Base-by-base conservation (phyloP, 2,113 vertebrate genomes). In the Artemisiospiza belli region DNA sequence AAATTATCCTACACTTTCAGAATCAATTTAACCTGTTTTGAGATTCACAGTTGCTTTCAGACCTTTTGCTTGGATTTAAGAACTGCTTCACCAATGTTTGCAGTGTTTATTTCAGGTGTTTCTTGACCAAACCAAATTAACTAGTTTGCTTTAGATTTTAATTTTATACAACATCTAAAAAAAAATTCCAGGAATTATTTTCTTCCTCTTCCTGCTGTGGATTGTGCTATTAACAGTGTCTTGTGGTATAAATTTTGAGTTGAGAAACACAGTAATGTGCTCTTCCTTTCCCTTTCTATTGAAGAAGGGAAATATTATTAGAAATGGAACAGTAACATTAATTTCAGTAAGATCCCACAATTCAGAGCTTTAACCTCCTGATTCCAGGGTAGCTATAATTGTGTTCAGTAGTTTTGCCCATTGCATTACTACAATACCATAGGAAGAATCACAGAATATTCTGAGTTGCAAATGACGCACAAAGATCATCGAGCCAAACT, bases 111-210 rank as follows among this genome's bases (percentile, higher is more conserved):
- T 80, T 69, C 39, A 66, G 35, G 33, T 83, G 30, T 80, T 89
- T 46, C 27, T 55, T 61, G 15, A 59, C 14, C 41, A 75, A 68
- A 87, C 21, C n/a, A 92, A 93, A 67, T 66, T 61, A 25, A 73
- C 33, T 78, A 41, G 39, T 43, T 92, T 59, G 20, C 57, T 92
- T 96, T 73, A 44, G 39, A 79, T 77, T 77, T 90, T 91, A 84
- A 68, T 44, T 76, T 89, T 35, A 63, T 25, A 66, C 15, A 43
- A 55, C 28, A 79, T 54, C 9, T 31, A 10, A 54, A 76, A 94
- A 91, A 80, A 46, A 24, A 31, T 2, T 59, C 19, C 35, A 86
- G 43, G 2, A 57, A 80, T 63, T 69, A 69, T 23, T 95, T 73
- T 78, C 25, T 55, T 87, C 7, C 16, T 62, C 24, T 83, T 82